Evolutionary conservation across 2,797 vertebrate genomes (phyloP).

Genomic region (Xenopus petersii): DNA sequence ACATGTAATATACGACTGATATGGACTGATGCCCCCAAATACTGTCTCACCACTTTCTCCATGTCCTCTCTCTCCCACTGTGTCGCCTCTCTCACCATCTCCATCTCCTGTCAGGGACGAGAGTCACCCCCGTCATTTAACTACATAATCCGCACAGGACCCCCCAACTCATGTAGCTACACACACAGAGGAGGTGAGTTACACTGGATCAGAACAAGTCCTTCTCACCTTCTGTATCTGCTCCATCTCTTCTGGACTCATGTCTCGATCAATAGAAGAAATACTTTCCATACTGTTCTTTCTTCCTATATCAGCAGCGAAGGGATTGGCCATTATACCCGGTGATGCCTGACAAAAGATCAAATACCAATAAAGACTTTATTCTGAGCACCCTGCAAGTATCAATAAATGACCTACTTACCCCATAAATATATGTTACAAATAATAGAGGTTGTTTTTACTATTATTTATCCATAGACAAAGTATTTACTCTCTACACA

Average conservation of each 20-base stretch:
- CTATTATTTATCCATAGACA: too few relatives aligned
- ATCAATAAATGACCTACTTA: too few relatives aligned
- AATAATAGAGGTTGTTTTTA: too few relatives aligned
- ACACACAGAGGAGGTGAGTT: not conserved
- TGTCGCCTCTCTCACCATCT: slow-evolving; percentile 85
- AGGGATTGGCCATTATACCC: slow-evolving; percentile 92
- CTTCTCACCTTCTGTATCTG: slow-evolving; percentile 84
- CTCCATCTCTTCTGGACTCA: slow-evolving; percentile 88
- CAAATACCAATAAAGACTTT: too few relatives aligned
- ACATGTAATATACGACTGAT: not conserved
- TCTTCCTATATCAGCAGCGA: slow-evolving; percentile 80
- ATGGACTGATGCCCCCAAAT: slow-evolving; percentile 26
- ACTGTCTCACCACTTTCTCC: slow-evolving; percentile 86
- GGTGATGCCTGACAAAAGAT: slow-evolving; percentile 77
- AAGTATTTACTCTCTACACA: too few relatives aligned
- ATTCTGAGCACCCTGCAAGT: too few relatives aligned
- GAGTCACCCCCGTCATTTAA: not conserved
- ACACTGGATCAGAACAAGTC: slow-evolving; percentile 21
- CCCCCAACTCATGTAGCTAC: too few relatives aligned
- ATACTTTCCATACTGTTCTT: slow-evolving; percentile 97
- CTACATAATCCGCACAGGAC: too few relatives aligned
- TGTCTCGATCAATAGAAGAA: slow-evolving; percentile 89
- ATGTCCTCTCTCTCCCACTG: slow-evolving; percentile 89
- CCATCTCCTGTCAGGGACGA: slow-evolving; percentile 74
- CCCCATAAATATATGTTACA: too few relatives aligned